Conservation (phyloP, 2,113 vertebrate species). For the Vidua chalybeata region DNA sequence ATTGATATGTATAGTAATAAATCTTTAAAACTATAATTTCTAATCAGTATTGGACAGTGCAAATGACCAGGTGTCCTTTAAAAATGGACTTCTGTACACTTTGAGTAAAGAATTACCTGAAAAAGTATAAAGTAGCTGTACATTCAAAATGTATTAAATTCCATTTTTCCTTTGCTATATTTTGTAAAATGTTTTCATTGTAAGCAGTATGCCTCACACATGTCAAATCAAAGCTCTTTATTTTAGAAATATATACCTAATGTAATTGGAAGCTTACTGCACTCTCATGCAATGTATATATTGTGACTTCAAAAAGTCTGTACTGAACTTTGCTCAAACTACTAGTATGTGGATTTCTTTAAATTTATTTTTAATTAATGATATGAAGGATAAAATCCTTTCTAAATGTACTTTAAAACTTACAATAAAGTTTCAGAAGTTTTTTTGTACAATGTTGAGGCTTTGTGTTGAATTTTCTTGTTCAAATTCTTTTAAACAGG, state of each 20-base stretch:
- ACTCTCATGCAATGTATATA: conserved; percentile 83
- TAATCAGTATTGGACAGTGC: conserved; percentile 60
- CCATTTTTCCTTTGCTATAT: conserved; percentile 72
- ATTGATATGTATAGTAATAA: conserved; percentile 66
- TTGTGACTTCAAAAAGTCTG: conserved; percentile 81
- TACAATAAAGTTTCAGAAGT: conserved; percentile 86
- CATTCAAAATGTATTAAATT: conserved; percentile 77
- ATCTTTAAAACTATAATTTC: conserved; percentile 62
- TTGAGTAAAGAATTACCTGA: conserved; percentile 73
- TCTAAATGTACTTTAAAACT: conserved; percentile 83
- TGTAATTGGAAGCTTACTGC: conserved; percentile 80
- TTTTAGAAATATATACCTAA: conserved; percentile 76
- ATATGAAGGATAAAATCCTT: conserved; percentile 77
- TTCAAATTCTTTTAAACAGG: conserved; percentile 30
- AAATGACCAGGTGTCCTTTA: conserved; percentile 61
- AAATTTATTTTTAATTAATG: conserved; percentile 80
- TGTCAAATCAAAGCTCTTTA: conserved; percentile 77
- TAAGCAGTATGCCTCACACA: conserved; percentile 75
- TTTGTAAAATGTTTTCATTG: conserved; percentile 76
- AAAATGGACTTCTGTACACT: conserved; percentile 72
- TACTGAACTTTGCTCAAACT: conserved; percentile 79
- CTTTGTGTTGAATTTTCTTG: conserved; percentile 81
- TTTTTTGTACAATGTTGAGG: conserved; percentile 81
- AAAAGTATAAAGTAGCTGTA: conserved; percentile 73
- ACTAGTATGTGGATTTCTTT: conserved; percentile 79